Evolutionary conservation across 2,797 vertebrate species (phyloP), one percentile per base, ranked within the genome.

Genomic region (Muscicapa striata): DNA sequence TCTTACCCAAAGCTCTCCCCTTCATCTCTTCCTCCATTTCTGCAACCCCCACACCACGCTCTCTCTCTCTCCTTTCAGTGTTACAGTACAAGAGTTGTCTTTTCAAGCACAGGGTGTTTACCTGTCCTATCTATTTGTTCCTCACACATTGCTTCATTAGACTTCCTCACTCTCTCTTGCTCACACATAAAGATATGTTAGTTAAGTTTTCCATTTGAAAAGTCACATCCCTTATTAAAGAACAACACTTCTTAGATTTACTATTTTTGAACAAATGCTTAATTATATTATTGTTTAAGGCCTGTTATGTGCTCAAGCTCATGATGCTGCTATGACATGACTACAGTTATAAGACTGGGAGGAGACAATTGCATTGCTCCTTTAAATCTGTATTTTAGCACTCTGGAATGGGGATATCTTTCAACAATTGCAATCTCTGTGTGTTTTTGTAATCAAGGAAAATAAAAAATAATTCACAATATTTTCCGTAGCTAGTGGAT

Each of bases 381-480:
- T 82, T 89, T 64, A 57, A 80, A 48, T 64, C 45, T 92, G 22
- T 63, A 41, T 40, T 93, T 90, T 87, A 58, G 41, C 18, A 7
- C 20, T 76, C 52, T 57, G 27, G 41, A 82, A 79, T 61, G 58
- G 36, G 10, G 49, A 49, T 76, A 41, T 89, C 40, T 52, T 90
- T 87, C 54, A 87, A 23, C 49, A 68, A 13, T 34, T 95, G 61
- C 58, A 69, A 91, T 80, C 63, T 86, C 89, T 64, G 9, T 95
- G 49, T 88, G 26, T 77, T 87, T 95, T 41, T 75, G 19, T 78
- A 52, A 77, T 70, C 27, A 84, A 93, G 40, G 94, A 34, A 88
- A 90, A 76, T 68, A 81, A 87, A 93, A 70, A 86, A 45, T 46
- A 80, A 67, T 84, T 85, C 48, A 64, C 27, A 54, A 23, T n/a